A percentile compares a stretch with the other conserved stretches of the same genome.
Conservation (phyloP, 2,888 invertebrate genomes). For the Pachymerium ferrugineum region DNA sequence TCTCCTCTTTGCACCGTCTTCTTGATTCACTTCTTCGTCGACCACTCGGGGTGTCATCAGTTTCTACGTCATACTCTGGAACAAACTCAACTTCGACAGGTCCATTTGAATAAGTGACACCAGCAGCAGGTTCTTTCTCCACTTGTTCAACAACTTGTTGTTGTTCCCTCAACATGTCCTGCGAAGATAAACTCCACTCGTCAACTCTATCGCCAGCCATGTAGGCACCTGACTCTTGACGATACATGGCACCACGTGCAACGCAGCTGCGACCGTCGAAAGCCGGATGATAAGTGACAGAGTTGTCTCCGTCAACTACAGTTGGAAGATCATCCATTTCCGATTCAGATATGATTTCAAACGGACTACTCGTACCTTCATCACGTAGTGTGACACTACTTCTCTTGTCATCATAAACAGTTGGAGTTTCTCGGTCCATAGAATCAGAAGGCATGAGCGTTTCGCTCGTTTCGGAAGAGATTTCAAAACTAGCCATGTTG, state of each 20-base stretch:
- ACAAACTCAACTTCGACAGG: slow-evolving; percentile 53
- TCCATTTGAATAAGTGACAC: slow-evolving; percentile 47
- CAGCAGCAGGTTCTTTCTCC: not conserved
- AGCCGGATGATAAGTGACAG: slow-evolving; percentile 9
- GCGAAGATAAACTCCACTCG: slow-evolving; percentile 29
- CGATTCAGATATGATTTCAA: slow-evolving; percentile 43
- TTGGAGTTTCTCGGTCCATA: slow-evolving; percentile 50
- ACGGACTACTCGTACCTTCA: slow-evolving; percentile 34
- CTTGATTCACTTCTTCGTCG: not conserved
- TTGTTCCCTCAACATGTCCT: not conserved
- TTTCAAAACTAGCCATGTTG: slow-evolving; percentile 77
- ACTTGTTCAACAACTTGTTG: not conserved
- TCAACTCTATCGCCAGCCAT: slow-evolving; percentile 34
- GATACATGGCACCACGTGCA: slow-evolving; percentile 5
- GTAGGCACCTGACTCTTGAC: slow-evolving; percentile 36
- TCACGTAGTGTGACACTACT: not conserved
- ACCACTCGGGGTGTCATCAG: not conserved
- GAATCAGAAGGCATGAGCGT: slow-evolving; percentile 85
- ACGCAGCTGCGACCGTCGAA: slow-evolving; percentile 12
- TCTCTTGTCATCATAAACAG: slow-evolving; percentile 48
- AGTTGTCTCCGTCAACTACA: not conserved
- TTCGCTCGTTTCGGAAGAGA: slow-evolving; percentile 82
- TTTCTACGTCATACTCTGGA: slow-evolving; percentile 50
- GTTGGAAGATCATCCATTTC: slow-evolving; percentile 39
- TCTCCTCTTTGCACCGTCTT: slow-evolving; percentile 31